Evolutionary conservation across 2,888 invertebrate species (phyloP), one percentile per base, ranked within the genome.

Genomic region (Ochropacha duplaris): DNA sequence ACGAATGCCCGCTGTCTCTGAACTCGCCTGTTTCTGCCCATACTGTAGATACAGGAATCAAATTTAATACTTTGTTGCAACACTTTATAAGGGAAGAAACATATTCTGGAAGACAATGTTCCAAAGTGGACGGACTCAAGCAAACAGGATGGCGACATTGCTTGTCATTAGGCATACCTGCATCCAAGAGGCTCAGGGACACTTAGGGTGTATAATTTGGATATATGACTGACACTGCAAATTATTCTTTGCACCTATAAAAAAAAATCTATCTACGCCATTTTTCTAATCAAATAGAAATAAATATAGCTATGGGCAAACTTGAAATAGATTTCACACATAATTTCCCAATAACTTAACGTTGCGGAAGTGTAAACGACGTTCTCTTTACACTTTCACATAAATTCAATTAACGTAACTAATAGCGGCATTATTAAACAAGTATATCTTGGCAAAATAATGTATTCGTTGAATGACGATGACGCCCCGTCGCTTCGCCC

Each of bases 1-100:
- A 94, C 68, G 94, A 94, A 84, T 96, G 97, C 68, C 96, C 95
- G 72, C 94, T 96, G 91, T 97, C 97, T 72, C 97, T 95, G 88
- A 97, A 97, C 93, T 97, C 97, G 66, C 96, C 96, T 59, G 96
- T 96, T 90, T 97, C 97, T 66, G 97, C 97, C 97, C 97, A 97
- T 86, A 97, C 97, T 97, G 95, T 72, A 14, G 34, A 94, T 95
- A 74, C 54, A 67, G 31, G 64, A 34, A 11, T 31, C 39, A 11
- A 54, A 14, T 57, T 58, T 51, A 22, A 31, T 54, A 6, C 19
- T 14, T 3, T 26, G 26, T 26, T 26, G 26, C 26, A 26, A 26
- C 26, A 26, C 2, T 26, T 26, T 4, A 26, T 26, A 8, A 28
- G 5, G 11, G 11, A 28, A 5, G n/a, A 50, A 6, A 28, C 28